A percentile compares a stretch with the other conserved stretches of the same genome.
phyloP scores from a whole-genome alignment of 2,113 vertebrate species.

The Probosciger aterrimus region DNA sequence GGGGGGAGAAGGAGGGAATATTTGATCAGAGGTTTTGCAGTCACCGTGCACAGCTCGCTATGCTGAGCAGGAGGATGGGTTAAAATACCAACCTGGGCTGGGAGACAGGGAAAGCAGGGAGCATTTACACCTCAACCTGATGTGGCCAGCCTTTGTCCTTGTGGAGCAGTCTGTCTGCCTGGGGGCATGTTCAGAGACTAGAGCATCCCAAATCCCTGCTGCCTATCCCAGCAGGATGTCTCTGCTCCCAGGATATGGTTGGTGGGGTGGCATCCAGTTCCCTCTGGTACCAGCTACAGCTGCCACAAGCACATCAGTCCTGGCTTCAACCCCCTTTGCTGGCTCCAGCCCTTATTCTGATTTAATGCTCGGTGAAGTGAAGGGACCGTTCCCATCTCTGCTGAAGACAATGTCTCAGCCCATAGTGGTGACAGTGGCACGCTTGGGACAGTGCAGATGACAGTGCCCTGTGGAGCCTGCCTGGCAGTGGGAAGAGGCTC shows the following conservation, averaged over 20 bases:
- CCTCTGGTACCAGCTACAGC: neutral
- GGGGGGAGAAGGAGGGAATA: neutral
- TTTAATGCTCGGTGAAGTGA: neutral
- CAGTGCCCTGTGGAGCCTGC: neutral
- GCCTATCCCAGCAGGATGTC: neutral
- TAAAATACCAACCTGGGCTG: neutral
- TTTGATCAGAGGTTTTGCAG: neutral
- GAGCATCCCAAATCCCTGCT: neutral
- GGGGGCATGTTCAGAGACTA: fast-evolving
- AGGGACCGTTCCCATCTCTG: neutral
- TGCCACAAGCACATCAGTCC: neutral
- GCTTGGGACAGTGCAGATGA: neutral
- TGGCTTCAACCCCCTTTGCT: neutral
- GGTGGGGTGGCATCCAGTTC: neutral
- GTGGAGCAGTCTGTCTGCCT: neutral
- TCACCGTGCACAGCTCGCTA: neutral
- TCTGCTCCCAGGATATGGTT: neutral
- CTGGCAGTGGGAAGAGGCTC: neutral
- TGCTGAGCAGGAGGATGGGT: fast-evolving
- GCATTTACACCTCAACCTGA: neutral
- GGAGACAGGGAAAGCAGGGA: neutral
- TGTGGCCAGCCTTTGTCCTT: neutral
- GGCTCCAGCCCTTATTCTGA: neutral
- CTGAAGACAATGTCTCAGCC: neutral
- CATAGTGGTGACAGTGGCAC: neutral